phyloP scores from a whole-genome alignment of 2,888 invertebrate genomes.

The Catocala nupta region DNA sequence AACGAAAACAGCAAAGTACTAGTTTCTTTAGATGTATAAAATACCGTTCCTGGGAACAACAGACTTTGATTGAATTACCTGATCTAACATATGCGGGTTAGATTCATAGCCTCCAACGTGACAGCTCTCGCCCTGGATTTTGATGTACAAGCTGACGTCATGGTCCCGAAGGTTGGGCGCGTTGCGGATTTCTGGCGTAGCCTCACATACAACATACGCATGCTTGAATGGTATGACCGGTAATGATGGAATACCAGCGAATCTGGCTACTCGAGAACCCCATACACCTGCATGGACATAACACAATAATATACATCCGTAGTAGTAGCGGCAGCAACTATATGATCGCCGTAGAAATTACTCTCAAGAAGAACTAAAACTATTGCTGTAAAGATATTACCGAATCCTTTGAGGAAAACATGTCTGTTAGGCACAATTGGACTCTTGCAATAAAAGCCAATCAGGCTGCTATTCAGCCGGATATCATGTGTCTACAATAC shows the following conservation, averaged over 20 bases:
- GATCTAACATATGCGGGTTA: conserved; percentile 93
- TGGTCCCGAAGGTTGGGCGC: conserved; percentile 95
- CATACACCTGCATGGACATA: conserved; percentile 85
- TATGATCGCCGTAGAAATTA: no score
- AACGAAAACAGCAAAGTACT: no score
- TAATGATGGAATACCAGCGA: conserved; percentile 89
- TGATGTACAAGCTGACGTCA: conserved; percentile 93
- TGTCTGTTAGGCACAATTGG: no score
- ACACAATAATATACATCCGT: neutral
- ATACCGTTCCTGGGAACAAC: no score
- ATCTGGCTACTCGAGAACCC: conserved; percentile 91
- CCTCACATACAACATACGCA: conserved; percentile 94
- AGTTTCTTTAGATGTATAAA: no score
- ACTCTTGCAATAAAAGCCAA: no score
- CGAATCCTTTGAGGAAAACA: no score
- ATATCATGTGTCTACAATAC: no score
- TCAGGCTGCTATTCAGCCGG: no score
- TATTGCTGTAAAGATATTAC: no score
- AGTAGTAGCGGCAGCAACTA: no score
- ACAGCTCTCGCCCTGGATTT: conserved; percentile 94
- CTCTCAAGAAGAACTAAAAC: no score
- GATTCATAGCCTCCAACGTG: conserved; percentile 95
- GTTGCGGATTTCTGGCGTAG: conserved; percentile 91
- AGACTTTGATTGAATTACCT: conserved; percentile 74
- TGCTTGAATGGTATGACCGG: conserved; percentile 95